These are phyloP conservation scores for Clavelina lepadiformis DNA, from an alignment of 23 tunicate genomes.

Conservation along the genomic window DNA sequence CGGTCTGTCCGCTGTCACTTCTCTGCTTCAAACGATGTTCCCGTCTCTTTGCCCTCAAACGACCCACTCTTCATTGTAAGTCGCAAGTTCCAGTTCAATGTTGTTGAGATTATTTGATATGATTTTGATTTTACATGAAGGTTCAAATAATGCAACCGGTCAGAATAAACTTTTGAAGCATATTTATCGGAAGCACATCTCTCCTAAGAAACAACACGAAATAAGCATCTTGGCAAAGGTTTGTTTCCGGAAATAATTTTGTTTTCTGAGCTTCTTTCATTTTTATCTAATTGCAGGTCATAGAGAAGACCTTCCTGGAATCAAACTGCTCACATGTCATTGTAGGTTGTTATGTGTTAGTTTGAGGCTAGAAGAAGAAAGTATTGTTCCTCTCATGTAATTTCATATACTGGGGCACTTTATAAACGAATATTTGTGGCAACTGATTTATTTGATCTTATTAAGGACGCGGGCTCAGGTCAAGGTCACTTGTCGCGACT, in stretches of 20 bases:
- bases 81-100: too few relatives aligned
- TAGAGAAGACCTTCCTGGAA: not conserved
- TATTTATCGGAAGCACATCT: constrained; percentile 54
- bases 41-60: too few relatives aligned
- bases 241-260: constrained; percentile 3
- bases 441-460: too few relatives aligned
- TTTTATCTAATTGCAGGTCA: constrained; percentile 15
- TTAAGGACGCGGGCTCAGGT: constrained; percentile 87
- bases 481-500: constrained; percentile 84
- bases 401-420: too few relatives aligned
- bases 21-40: constrained; percentile 22
- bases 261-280: too few relatives aligned
- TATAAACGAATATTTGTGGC: too few relatives aligned
- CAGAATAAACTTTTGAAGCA: constrained; percentile 13
- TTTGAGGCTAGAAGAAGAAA: too few relatives aligned
- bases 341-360: too few relatives aligned
- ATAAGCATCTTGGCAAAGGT: constrained; percentile 24
- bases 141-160: too few relatives aligned
- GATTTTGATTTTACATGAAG: too few relatives aligned
- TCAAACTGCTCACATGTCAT: constrained; percentile 23
- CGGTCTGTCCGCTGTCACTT: constrained; percentile 33
- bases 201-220: constrained; percentile 72
- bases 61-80: too few relatives aligned
- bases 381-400: not conserved
- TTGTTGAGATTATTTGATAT: too few relatives aligned